Evolutionary conservation across 2,113 vertebrate genomes (phyloP).

Genomic region (Himantopus leucocephalus): DNA sequence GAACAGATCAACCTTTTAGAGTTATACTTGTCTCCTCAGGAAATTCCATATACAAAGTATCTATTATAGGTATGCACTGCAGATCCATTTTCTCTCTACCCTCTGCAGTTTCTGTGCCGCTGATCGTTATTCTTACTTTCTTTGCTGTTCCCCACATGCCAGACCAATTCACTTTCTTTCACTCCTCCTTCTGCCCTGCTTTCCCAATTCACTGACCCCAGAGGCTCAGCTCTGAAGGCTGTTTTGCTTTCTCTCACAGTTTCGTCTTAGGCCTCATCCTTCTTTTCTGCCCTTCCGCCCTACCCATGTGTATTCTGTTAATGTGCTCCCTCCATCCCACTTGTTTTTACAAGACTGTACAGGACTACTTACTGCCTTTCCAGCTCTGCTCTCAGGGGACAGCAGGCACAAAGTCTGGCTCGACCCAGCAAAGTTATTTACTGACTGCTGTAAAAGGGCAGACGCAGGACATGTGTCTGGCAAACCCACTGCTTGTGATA

Average conservation of each 20-base stretch:
- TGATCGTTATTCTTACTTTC: neutral
- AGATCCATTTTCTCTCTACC: neutral
- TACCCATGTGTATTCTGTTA: neutral
- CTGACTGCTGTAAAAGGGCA: neutral
- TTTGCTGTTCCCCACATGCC: neutral
- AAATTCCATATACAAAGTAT: neutral
- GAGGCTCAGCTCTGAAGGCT: neutral
- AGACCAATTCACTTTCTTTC: neutral
- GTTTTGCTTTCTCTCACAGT: neutral
- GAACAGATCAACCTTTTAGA: neutral
- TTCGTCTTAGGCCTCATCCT: neutral
- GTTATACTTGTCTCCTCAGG: neutral
- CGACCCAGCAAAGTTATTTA: neutral
- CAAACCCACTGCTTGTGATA: neutral
- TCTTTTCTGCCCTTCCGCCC: neutral
- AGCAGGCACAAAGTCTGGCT: neutral
- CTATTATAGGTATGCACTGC: neutral
- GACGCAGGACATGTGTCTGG: neutral
- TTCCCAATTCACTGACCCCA: neutral
- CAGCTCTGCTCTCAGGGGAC: neutral
- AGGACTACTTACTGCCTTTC: neutral
- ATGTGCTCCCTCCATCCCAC: neutral
- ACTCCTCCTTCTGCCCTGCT: neutral
- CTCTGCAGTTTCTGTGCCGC: neutral
- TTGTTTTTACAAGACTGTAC: neutral